Conservation (phyloP, 2,888 invertebrate species). For the Agelastica alni region DNA sequence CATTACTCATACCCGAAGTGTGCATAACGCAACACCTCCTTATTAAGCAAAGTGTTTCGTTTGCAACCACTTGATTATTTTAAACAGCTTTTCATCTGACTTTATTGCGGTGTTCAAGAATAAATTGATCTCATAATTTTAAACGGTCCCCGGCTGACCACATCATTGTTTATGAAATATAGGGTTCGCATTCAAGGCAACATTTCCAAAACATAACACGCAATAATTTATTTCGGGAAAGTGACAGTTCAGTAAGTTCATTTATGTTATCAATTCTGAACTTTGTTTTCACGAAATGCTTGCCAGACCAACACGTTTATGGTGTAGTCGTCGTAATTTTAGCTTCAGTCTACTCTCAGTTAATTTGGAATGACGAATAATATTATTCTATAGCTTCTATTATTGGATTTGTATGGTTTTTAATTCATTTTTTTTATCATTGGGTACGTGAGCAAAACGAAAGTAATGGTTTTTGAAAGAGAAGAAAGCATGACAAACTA, state of each 20-base stretch:
- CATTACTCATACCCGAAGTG: too few species aligned
- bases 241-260: slow-evolving; percentile 12
- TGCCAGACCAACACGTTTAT: too few species aligned
- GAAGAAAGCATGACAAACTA: too few species aligned
- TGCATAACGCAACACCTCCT: too few species aligned
- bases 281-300: slow-evolving; percentile 7
- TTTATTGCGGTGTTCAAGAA: background rate
- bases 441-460: too few species aligned
- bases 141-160: background rate
- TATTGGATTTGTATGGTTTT: too few species aligned
- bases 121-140: background rate
- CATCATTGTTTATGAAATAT: background rate
- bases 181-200: background rate
- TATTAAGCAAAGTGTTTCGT: background rate
- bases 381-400: too few species aligned
- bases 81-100: background rate
- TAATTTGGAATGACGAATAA: too few species aligned
- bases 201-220: slow-evolving; percentile 13
- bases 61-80: background rate
- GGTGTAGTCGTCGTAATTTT: too few species aligned
- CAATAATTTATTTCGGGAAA: slow-evolving; percentile 9
- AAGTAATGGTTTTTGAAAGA: too few species aligned
- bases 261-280: slow-evolving; percentile 5
- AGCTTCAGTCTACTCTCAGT: too few species aligned
- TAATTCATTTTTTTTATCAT: too few species aligned